Evolutionary conservation across 2,113 vertebrate genomes (phyloP), one percentile per base, ranked within the genome.

Genomic region (Equus quagga): DNA sequence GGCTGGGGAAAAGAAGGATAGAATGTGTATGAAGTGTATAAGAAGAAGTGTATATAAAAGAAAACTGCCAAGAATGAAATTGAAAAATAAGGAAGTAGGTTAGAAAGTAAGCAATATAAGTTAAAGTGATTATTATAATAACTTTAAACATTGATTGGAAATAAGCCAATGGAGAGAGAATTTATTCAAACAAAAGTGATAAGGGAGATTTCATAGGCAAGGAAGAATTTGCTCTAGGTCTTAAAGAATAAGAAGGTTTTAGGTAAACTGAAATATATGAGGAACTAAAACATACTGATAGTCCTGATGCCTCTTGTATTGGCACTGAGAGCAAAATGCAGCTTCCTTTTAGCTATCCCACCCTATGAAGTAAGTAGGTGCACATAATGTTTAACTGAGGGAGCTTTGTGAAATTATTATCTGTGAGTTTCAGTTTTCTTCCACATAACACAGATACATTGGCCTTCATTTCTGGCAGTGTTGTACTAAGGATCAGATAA

Each of bases 401-500:
- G 14, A 79, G 24, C 33, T 33, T 75, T 23, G 28, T 62, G 36
- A 67, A 69, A 49, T 62, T 51, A 75, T 58, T 14, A 62, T 64
- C 73, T 56, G 26, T 83, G 41, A 73, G 56, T 54, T 73, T 80
- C 33, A 54, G 1, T 85, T 94, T 89, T 97, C 46, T 46, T 19
- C 26, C 67, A 0, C 70, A 6, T 72, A 49, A 49, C 33, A 78
- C 78, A 33, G 11, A 79, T 73, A 60, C 49, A 44, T 23, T 65
- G 51, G 4, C 41, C 51, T 36, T 75, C 24, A 62, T 80, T 94
- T 89, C 58, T 92, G 58, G 33, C 24, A 81, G 18, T 49, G 54
- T 75, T 73, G 36, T 84, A 69, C 79, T 80, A 33, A 89, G 24
- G 6, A 60, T 80, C 41, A 89, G 92, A 94, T 80, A 92, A 92